Conservation (phyloP, 2,888 invertebrate genomes). For the Hylaea fasciaria region DNA sequence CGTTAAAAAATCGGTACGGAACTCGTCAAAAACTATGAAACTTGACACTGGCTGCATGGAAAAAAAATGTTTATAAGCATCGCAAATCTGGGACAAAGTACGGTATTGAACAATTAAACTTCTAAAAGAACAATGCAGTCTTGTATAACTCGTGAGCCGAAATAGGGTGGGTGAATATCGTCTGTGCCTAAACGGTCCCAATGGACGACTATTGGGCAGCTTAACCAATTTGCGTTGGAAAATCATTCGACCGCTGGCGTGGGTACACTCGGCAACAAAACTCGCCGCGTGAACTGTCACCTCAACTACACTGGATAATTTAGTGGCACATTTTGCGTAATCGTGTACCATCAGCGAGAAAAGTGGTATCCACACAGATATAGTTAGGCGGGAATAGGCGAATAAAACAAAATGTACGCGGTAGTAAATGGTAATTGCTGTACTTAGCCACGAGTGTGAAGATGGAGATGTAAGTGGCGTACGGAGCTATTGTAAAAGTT, state of each 20-base stretch:
- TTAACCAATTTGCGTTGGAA: constrained; percentile 11
- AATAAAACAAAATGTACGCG: constrained; percentile 15
- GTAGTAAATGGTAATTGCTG: constrained; percentile 20
- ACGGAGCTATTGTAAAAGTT: not conserved
- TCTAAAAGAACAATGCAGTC: too few relatives aligned
- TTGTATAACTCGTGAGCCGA: too few relatives aligned
- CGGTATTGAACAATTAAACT: too few relatives aligned
- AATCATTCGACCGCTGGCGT: constrained; percentile 5
- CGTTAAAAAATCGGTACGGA: too few relatives aligned
- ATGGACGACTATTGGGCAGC: too few relatives aligned
- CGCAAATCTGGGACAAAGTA: not conserved
- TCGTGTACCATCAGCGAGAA: constrained; percentile 22
- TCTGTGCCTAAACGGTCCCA: too few relatives aligned
- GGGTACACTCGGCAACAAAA: constrained; percentile 10
- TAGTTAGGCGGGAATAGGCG: constrained; percentile 13
- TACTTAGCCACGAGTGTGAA: constrained; percentile 13
- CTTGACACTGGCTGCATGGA: too few relatives aligned
- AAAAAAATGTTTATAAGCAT: too few relatives aligned
- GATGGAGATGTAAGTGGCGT: not conserved
- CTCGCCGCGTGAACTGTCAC: too few relatives aligned
- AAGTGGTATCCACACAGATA: constrained; percentile 22
- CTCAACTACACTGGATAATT: constrained; percentile 22
- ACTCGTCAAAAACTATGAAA: too few relatives aligned
- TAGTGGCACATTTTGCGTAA: constrained; percentile 22
- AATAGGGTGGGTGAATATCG: too few relatives aligned